Evolutionary conservation across 2,797 vertebrate species (phyloP).

Genomic region (Manis javanica): DNA sequence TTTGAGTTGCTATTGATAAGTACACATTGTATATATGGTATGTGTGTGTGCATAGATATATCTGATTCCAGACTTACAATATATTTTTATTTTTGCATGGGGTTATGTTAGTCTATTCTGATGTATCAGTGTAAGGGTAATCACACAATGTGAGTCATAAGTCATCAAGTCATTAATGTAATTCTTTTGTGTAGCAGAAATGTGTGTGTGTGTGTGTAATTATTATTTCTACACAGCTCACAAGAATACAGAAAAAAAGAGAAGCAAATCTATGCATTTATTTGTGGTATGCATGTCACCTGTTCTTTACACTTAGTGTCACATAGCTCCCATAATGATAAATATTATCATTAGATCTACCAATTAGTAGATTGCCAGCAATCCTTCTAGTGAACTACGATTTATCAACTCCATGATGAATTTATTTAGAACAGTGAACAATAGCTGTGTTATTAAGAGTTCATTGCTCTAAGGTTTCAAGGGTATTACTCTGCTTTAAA

Average conservation of each 20-base stretch:
- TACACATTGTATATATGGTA: not conserved
- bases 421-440: constrained; percentile 44
- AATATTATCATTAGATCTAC: not conserved
- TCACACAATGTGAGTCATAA: not conserved
- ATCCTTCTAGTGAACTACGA: not conserved
- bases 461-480: constrained; percentile 22
- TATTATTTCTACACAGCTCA: not conserved
- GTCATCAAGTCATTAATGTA: not conserved
- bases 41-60: not conserved
- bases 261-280: not conserved
- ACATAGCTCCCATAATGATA: not conserved
- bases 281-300: not conserved
- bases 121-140: not conserved
- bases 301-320: constrained; percentile 24
- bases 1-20: not conserved
- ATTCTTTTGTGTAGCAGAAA: not conserved
- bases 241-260: not conserved
- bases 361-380: not conserved
- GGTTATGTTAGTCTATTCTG: not conserved
- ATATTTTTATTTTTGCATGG: not conserved
- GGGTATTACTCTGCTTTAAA: not conserved
- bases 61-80: not conserved
- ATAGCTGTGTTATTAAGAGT: constrained; percentile 44
- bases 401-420: not conserved
- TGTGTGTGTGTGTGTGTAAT: not conserved